Evolutionary conservation across 1,140 invertebrate species (phyloP).

Genomic region (Lepidostoma basale): DNA sequence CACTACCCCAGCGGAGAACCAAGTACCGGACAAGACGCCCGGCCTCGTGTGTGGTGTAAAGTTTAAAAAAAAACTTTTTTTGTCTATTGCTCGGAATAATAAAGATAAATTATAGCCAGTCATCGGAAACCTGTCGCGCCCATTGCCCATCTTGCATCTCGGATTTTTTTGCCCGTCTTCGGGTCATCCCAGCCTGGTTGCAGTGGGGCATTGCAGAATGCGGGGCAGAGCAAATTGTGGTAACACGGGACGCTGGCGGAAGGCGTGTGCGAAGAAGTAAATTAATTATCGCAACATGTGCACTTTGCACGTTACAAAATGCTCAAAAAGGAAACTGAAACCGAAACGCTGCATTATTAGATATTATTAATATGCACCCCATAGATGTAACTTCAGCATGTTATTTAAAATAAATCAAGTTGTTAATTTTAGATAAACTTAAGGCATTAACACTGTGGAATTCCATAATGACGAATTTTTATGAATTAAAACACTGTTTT

Average conservation of each 20-base stretch:
- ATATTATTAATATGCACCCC: too few relatives aligned
- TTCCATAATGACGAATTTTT: too few relatives aligned
- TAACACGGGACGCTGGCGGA: background rate
- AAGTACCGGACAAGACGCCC: background rate
- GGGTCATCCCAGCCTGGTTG: background rate
- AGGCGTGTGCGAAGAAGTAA: background rate
- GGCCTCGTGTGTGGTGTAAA: background rate
- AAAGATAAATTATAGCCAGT: conserved; percentile 23
- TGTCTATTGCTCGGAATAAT: conserved; percentile 22
- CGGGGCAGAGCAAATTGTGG: background rate
- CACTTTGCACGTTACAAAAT: too few relatives aligned
- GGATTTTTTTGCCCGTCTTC: background rate
- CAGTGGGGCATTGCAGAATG: conserved; percentile 4
- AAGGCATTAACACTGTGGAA: too few relatives aligned
- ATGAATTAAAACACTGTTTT: too few relatives aligned
- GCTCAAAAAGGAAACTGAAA: too few relatives aligned
- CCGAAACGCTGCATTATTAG: too few relatives aligned
- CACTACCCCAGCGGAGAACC: background rate
- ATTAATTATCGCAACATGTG: too few relatives aligned
- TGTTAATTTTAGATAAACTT: too few relatives aligned
- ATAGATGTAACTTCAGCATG: too few relatives aligned
- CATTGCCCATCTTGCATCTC: conserved; percentile 11
- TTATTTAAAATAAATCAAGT: too few relatives aligned
- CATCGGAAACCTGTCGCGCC: conserved; percentile 20
- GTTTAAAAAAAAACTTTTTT: conserved; percentile 4